Conservation (phyloP, 2,888 invertebrate species). For the Aphrophora alni region DNA sequence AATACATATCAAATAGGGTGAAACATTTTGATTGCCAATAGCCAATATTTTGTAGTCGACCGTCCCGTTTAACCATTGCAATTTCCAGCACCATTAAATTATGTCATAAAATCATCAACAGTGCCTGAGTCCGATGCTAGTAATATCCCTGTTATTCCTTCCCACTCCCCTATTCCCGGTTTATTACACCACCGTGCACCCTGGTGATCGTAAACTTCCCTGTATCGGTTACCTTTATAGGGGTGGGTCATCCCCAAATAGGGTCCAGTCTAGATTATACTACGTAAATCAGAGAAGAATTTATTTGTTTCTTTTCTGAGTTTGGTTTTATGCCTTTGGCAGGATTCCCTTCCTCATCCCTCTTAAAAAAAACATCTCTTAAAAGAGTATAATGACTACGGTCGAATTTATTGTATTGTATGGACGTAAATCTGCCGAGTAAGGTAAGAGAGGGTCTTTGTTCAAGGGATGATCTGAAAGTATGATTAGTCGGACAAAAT, state of each 20-base stretch:
- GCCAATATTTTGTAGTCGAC: not conserved
- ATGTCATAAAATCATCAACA: not conserved
- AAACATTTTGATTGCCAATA: too few relatives aligned
- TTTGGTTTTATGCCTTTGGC: not conserved
- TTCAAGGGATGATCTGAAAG: not conserved
- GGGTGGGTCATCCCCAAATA: not conserved
- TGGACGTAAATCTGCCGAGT: not conserved
- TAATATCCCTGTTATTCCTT: not conserved
- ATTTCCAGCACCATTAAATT: not conserved
- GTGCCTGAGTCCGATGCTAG: not conserved
- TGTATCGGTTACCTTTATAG: not conserved
- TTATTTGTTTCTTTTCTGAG: not conserved
- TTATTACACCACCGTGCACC: not conserved
- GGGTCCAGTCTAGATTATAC: not conserved
- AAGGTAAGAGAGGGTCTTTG: not conserved
- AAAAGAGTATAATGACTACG: not conserved
- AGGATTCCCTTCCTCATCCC: too few relatives aligned
- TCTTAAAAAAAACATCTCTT: not conserved
- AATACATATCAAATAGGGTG: too few relatives aligned
- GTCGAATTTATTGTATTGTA: not conserved
- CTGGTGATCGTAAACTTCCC: not conserved
- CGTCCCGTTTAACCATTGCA: not conserved
- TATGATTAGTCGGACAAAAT: too few relatives aligned
- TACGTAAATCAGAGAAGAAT: not conserved
- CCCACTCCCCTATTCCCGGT: not conserved